A percentile compares a stretch with the other conserved stretches of the same genome.
These are phyloP conservation scores for Hypanus sabinus DNA, from an alignment of 2,113 vertebrate genomes.

Conservation along the genomic window DNA sequence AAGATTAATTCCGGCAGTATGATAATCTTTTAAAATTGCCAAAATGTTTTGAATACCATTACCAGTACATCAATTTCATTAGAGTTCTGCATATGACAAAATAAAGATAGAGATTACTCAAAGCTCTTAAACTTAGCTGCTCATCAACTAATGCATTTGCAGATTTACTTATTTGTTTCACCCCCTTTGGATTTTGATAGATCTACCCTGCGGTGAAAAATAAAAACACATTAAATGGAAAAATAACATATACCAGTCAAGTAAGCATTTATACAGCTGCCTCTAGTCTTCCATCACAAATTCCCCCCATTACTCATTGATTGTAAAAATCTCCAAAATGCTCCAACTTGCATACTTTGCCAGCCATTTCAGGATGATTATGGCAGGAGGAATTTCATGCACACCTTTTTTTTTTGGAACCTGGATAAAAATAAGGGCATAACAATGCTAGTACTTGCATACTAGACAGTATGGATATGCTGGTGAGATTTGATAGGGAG, in stretches of 20 bases:
- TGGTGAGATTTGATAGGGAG: slow-evolving; percentile 18
- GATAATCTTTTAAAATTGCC: background rate
- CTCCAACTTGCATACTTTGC: background rate
- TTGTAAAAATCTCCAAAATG: background rate
- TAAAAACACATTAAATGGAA: background rate
- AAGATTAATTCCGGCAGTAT: background rate
- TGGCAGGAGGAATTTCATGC: slow-evolving; percentile 5
- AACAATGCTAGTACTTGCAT: slow-evolving; percentile 9
- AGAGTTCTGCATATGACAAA: background rate
- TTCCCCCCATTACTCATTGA: background rate
- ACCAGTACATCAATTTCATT: background rate
- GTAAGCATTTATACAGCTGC: background rate
- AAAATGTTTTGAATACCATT: slow-evolving; percentile 22
- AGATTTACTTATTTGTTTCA: background rate
- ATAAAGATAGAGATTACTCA: background rate
- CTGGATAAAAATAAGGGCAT: slow-evolving; percentile 34
- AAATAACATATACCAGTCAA: background rate
- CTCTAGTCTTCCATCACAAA: background rate
- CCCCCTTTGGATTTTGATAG: background rate
- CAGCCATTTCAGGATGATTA: background rate
- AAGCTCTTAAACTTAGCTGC: too few species aligned
- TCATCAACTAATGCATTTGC: background rate
- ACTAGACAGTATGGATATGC: slow-evolving; percentile 1
- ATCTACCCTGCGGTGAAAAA: background rate
- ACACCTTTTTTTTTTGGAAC: background rate